These are phyloP conservation scores for Drosophila gaucha DNA, from an alignment of 2,888 invertebrate species.

Conservation along the genomic window DNA sequence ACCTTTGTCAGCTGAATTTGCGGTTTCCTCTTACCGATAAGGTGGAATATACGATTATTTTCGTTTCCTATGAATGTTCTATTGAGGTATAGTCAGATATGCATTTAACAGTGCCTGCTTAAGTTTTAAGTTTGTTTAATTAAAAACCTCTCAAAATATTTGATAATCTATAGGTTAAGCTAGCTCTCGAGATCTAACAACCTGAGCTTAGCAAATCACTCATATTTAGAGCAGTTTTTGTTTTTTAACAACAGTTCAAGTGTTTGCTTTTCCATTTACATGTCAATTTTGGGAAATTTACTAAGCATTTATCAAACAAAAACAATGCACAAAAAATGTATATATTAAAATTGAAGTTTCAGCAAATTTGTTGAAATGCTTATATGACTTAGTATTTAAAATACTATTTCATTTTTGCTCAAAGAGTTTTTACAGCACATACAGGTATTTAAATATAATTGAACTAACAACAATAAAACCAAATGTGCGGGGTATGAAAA, in stretches of 20 bases:
- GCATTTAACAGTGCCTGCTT: conserved; percentile 1
- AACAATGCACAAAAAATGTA: no score
- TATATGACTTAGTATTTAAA: neutral
- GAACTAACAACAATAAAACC: neutral
- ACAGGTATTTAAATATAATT: conserved; percentile 16
- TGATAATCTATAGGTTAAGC: neutral
- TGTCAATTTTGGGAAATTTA: no score
- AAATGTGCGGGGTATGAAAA: neutral
- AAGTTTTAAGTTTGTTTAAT: neutral
- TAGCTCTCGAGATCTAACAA: neutral
- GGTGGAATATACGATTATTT: conserved; percentile 3
- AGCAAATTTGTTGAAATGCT: neutral
- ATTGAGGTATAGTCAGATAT: neutral
- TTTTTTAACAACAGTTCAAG: no score
- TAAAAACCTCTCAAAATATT: neutral
- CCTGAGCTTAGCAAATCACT: neutral
- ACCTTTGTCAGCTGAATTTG: neutral
- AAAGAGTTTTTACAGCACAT: neutral
- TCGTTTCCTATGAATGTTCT: neutral
- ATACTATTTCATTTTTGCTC: neutral
- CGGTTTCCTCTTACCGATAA: conserved; percentile 11
- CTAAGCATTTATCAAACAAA: no score
- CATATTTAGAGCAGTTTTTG: neutral
- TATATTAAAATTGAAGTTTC: no score
- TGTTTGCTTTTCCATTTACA: no score